Conservation (phyloP, 2,888 invertebrate genomes). For the Pemphredon lugubris region DNA sequence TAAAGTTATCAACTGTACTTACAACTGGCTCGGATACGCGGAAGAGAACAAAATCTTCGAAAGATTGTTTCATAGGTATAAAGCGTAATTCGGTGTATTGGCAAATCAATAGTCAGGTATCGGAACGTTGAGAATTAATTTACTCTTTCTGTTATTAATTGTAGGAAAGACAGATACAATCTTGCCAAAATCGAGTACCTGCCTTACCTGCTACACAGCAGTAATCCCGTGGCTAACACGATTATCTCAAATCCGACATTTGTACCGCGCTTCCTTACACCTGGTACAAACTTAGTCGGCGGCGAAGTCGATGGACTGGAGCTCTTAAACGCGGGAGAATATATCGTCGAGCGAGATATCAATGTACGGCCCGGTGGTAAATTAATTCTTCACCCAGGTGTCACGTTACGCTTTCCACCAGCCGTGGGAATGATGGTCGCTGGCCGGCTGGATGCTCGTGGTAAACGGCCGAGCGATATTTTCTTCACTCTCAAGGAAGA, state of each 20-base stretch:
- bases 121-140: too few species aligned
- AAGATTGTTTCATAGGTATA: conserved; percentile 86
- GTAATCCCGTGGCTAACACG: conserved; percentile 93
- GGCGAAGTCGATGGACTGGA: conserved; percentile 97
- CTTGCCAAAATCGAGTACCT: conserved; percentile 95
- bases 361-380: conserved; percentile 96
- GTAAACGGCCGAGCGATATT: conserved; percentile 90
- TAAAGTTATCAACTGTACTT: conserved; percentile 94
- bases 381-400: conserved; percentile 93
- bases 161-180: conserved; percentile 94
- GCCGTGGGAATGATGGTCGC: conserved; percentile 98
- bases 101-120: too few species aligned
- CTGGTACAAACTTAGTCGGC: conserved; percentile 88
- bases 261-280: conserved; percentile 89
- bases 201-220: conserved; percentile 94
- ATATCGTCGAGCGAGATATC: conserved; percentile 96
- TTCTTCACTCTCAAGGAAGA: conserved; percentile 90
- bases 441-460: conserved; percentile 92
- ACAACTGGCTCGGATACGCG: conserved; percentile 94
- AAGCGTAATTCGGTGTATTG: neutral
- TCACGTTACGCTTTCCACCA: conserved; percentile 94
- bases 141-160: too few species aligned
- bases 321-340: conserved; percentile 91
- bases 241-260: conserved; percentile 89
- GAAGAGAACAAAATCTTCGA: conserved; percentile 89